phyloP scores from a whole-genome alignment of 2,797 vertebrate species.

The Florisuga fusca region DNA sequence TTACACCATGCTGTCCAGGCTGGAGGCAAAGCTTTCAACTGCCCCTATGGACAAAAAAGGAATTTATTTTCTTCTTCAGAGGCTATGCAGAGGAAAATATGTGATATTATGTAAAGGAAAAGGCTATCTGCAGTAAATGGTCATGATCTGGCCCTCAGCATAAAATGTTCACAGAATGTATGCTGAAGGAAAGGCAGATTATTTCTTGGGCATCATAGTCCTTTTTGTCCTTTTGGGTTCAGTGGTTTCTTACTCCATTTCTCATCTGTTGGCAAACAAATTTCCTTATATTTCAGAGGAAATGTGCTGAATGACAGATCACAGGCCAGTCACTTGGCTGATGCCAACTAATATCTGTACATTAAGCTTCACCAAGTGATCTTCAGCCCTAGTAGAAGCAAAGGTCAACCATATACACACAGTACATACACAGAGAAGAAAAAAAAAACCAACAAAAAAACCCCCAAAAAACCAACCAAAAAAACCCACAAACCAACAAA shows the following conservation, averaged over 20 bases:
- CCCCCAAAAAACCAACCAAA: background rate
- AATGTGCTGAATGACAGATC: background rate
- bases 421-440: background rate
- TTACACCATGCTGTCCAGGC: background rate
- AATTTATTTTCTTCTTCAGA: background rate
- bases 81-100: background rate
- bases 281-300: background rate
- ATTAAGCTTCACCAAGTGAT: background rate
- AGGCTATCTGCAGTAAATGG: background rate
- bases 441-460: background rate
- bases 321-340: background rate
- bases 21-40: background rate
- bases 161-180: fast-evolving
- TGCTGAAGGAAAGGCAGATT: background rate
- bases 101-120: background rate
- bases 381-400: background rate
- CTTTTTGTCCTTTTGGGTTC: background rate
- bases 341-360: background rate
- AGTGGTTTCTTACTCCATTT: background rate
- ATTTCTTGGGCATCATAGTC: background rate
- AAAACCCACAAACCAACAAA: background rate
- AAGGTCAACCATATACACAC: background rate
- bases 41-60: background rate
- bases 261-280: background rate
- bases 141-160: background rate